These are phyloP conservation scores for Dugesia japonica DNA, from an alignment of 2,888 invertebrate genomes.

Conservation along the genomic window DNA sequence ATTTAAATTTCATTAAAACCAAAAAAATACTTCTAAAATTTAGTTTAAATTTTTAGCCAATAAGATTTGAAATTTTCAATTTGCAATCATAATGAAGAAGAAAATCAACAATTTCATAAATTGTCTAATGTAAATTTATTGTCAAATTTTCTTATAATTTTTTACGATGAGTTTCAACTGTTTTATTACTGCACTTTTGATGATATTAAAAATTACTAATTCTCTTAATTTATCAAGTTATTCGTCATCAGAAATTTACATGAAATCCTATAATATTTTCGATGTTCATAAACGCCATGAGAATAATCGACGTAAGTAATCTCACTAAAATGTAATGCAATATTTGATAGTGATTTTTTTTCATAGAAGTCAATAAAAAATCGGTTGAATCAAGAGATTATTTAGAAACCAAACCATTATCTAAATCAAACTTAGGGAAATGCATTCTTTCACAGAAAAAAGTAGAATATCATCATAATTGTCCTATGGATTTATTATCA, in stretches of 20 bases:
- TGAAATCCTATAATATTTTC: neutral
- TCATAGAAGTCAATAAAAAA: neutral
- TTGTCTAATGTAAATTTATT: neutral
- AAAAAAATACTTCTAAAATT: too few species aligned
- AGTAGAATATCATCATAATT: neutral
- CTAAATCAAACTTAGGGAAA: neutral
- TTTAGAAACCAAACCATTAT: neutral
- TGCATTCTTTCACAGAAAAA: neutral
- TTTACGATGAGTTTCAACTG: neutral
- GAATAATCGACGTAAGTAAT: neutral
- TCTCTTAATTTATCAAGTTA: neutral
- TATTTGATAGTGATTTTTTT: too few species aligned
- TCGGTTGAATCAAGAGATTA: neutral
- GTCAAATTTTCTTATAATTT: neutral
- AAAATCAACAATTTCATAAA: neutral
- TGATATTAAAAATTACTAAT: neutral
- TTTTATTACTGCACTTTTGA: neutral
- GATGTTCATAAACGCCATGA: neutral
- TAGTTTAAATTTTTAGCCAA: slow-evolving; percentile 16
- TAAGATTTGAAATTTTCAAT: neutral
- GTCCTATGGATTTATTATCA: neutral
- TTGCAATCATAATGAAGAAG: neutral
- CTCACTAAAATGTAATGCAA: neutral
- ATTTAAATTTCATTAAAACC: too few species aligned
- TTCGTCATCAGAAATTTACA: neutral